Evolutionary conservation across 2,113 vertebrate genomes (phyloP).

Genomic region (Chionis minor): DNA sequence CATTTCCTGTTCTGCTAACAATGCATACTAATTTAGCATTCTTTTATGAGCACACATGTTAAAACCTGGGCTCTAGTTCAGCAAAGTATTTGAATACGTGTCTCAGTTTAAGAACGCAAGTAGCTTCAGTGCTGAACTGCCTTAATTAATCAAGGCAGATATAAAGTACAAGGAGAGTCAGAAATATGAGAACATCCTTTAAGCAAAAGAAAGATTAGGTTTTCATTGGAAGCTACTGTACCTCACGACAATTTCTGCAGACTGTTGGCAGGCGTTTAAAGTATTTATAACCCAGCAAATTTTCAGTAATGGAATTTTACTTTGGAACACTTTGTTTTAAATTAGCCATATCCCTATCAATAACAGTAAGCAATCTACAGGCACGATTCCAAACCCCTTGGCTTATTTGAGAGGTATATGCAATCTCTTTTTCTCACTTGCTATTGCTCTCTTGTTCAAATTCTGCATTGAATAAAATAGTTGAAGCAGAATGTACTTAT

Average conservation of each 20-base stretch:
- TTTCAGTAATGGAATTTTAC: slow-evolving; percentile 40
- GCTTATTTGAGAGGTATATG: not conserved
- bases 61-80: not conserved
- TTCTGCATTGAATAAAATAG: not conserved
- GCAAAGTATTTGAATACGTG: not conserved
- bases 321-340: slow-evolving; percentile 39
- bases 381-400: not conserved
- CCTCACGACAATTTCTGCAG: not conserved
- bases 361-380: slow-evolving; percentile 19
- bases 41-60: not conserved
- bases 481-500: not conserved
- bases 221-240: slow-evolving; percentile 30
- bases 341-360: slow-evolving; percentile 42
- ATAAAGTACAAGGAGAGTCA: not conserved
- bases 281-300: not conserved
- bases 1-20: slow-evolving; percentile 6
- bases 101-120: not conserved
- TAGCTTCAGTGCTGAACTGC: not conserved
- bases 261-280: not conserved
- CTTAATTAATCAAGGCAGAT: slow-evolving; percentile 27
- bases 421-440: not conserved
- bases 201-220: slow-evolving; percentile 27
- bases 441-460: not conserved
- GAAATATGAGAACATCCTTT: slow-evolving; percentile 8
- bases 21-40: not conserved